Evolutionary conservation across 2,113 vertebrate species (phyloP), one percentile per base, ranked within the genome.

Genomic region (Empidonax alnorum): DNA sequence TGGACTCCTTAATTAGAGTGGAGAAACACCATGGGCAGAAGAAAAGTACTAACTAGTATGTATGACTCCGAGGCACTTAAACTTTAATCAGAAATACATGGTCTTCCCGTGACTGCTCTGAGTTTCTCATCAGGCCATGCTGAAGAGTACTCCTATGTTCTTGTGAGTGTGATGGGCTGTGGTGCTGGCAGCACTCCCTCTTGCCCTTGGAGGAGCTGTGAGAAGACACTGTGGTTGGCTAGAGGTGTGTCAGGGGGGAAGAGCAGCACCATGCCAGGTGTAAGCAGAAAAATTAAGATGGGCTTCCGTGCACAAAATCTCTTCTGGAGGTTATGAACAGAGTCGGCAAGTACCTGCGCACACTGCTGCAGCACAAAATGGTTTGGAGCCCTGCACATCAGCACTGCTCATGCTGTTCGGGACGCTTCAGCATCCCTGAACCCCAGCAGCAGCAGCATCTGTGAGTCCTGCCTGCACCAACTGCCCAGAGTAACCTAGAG

Each of bases 231-330:
- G 15, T 3, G 17, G 30, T 15, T 63, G 28, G 33, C 30, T 63
- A 33, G 35, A 41, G 39, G 18, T 20, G n/a, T 0, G 0, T 62
- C 18, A 13, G 39, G 16, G 3, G 33, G 56, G 4, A 67, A 31
- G 17, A 56, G 21, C 1, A 59, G n/a, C 10, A 2, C 25, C 5
- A 8, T 12, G 7, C 10, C 23, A 25, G 30, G 4, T 12, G 4
- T 9, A 27, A 46, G 16, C 8, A 39, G 52, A 61, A 49, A 42
- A 53, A 24, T 14, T 24, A 49, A 44, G 50, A 3, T 6, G 3
- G 13, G 13, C 28, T 61, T 46, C 62, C 17, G 13, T 30, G 19
- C n/a, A 44, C 20, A 31, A 33, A 66, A 37, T 31, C n/a, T 8
- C 12, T 37, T 74, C 63, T 55, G 19, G 58, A n/a, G 5, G 4